Base-by-base conservation (phyloP, 2,113 vertebrate genomes). In the Datnioides undecimradiatus region DNA sequence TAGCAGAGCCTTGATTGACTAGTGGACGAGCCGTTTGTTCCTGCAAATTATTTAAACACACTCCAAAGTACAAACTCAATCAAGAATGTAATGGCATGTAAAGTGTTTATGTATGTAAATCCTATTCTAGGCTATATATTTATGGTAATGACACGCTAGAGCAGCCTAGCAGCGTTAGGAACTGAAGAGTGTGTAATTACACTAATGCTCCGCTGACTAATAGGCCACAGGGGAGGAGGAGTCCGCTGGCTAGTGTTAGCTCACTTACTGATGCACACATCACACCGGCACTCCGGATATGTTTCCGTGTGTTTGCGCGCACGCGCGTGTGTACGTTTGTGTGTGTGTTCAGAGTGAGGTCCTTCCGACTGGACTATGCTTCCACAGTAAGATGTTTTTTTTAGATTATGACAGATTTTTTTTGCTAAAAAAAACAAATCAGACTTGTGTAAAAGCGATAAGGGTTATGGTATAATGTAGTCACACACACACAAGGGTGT, bases 101-200 rank as follows among this genome's bases (percentile, higher is more conserved):
- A 88, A 87, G 82, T 82, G 84, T 90, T 90, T 93, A 85, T 90
- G 80, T 88, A 92, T 92, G 87, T 88, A 90, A 92, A 91, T 93
- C 90, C 92, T 84, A 86, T 90, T 87, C 73, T 54, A 60, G 73
- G 83, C 83, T 89, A 83, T 90, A 88, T 91, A 88, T 90, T 90
- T 90, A 88, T 89, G 79, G 86, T 88, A 90, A 92, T 92, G 87
- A 90, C 80, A 89, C 52, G 40, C 85, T 85, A 80, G 85, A 92
- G 87, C 84, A 80, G 80, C 85, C 79, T 72, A 85, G 87, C 84
- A 86, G 87, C 27, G 17, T 82, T 84, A 79, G 72, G 74, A 91
- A 86, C 75, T 88, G 86, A 93, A 76, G 74, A 90, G 87, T 93
- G 89, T 91, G 90, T 91, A 93, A 93, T 93, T 93, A 93, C 88